Base-by-base conservation (phyloP, 2,797 vertebrate species). In the Uromys caudimaculatus region DNA sequence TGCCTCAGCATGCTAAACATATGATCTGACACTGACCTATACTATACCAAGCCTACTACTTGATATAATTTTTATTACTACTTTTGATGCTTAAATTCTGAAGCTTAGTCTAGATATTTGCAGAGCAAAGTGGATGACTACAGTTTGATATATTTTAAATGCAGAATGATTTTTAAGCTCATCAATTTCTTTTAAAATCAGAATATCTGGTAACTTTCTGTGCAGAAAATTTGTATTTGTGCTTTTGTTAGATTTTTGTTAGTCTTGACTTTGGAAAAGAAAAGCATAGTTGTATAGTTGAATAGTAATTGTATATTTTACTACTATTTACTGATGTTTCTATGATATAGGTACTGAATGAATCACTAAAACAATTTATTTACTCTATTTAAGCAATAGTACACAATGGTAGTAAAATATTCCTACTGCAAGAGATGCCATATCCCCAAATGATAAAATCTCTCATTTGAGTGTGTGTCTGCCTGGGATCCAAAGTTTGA, bases 51-150 rank as follows among this genome's bases (percentile, higher is more conserved):
- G 21, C 41, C 29, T 47, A 88, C 32, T 95, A 8, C 41, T 52
- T 82, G 3, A 12, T 79, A 29, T 23, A 89, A 41, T 13, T 75
- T 75, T 75, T 88, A 44, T 75, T 89, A 91, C 35, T 95, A 27
- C 13, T 95, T 29, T 94, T 94, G 89, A 44, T 93, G 54, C 60
- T 81, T 93, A 95, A 76, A 96, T 76, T 56, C 38, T 96, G 6
- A 3, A 94, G n/a, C 29, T 92, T 21, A 56, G 89, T 64, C 1
- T 81, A 93, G 56, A 90, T 78, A 47, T 81, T 67, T 38, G 35
- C 3, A 71, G 14, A 38, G 13, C 3, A 16, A 16, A 16, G 14
- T 67, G 24, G 14, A 1, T 89, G 86, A 77, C 8, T 78, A 85
- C 54, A 64, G 11, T 1, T 67, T 19, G 3, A 86, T 1, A 50